Evolutionary conservation across 2,888 invertebrate genomes (phyloP).

Genomic region (Nomada ferruginata): DNA sequence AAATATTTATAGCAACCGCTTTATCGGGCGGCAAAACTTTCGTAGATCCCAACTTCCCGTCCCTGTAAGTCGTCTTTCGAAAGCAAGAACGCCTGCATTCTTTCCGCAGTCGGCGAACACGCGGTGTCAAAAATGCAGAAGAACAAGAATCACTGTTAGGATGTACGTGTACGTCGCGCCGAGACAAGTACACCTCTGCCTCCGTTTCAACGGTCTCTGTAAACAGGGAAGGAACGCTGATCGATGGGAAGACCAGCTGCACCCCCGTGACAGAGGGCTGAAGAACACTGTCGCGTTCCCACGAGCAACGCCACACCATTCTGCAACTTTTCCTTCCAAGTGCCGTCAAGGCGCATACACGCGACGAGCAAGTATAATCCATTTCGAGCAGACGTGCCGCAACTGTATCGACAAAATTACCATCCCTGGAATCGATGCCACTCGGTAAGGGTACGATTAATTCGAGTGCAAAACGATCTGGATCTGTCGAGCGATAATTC

Average conservation of each 20-base stretch:
- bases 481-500: too few relatives aligned
- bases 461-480: too few relatives aligned
- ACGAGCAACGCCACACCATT: slow-evolving; percentile 46
- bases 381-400: background rate
- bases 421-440: too few relatives aligned
- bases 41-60: background rate
- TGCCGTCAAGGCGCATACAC: background rate
- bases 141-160: slow-evolving; percentile 2
- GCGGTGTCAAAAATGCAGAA: background rate
- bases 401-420: background rate
- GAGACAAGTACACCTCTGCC: background rate
- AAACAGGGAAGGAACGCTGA: slow-evolving; percentile 24
- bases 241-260: slow-evolving; percentile 45
- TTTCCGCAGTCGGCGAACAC: background rate
- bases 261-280: slow-evolving; percentile 1
- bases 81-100: background rate
- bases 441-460: too few relatives aligned
- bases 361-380: slow-evolving; percentile 4
- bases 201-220: background rate
- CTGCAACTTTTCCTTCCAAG: slow-evolving; percentile 14
- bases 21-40: background rate
- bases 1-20: background rate
- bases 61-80: background rate
- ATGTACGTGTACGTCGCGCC: background rate
- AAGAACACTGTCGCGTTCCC: slow-evolving; percentile 42